Base-by-base conservation (phyloP, 2,888 invertebrate genomes). In the Pharmacophagus antenor region DNA sequence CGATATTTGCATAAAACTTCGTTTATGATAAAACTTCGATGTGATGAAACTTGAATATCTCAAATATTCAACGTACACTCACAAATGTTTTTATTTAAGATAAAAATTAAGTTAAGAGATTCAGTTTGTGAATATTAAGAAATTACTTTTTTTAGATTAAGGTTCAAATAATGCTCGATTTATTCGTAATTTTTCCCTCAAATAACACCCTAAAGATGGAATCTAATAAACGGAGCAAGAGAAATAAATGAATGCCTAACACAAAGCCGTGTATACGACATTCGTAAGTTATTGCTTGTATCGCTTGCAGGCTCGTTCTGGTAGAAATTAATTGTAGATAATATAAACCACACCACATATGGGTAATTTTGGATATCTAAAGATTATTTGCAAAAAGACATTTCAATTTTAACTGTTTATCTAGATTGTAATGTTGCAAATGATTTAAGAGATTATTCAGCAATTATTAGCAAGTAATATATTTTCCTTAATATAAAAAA, bases 241-340 rank as follows among this genome's bases (percentile, higher is more conserved):
- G 25, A 44, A 53, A 53, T 53, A 53, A 53, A 52, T 52, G 51
- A 52, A 53, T 44, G 44, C 44, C 53, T 53, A 44, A 44, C 53
- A 23, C 52, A 53, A 53, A 53, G 53, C 53, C 53, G 42, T 44
- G 53, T 44, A 42, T 53, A 42, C 42, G 44, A 53, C 53, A 44
- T 53, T 53, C 7, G 44, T 42, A 44, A 53, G 42, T 53, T 44
- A 53, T 27, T 7, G 44, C 25, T 44, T 53, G 42, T 25, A 53
- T 53, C 20, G 23, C 22, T 53, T 44, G 18, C 44, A 53, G 50
- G 21, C 50, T 20, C 23, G 17, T 31, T 37, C 20, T 15, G 21
- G 12, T 31, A 50, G 20, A 18, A 31, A 50, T 31, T 50, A 31
- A 31, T 50, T 31, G 18, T 5, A 49, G 10, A 37, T 44, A 44